Percentiles rank a stretch among this genome's conserved stretches.
phyloP scores from a whole-genome alignment of 2,797 vertebrate genomes.

The Knipowitschia caucasica region DNA sequence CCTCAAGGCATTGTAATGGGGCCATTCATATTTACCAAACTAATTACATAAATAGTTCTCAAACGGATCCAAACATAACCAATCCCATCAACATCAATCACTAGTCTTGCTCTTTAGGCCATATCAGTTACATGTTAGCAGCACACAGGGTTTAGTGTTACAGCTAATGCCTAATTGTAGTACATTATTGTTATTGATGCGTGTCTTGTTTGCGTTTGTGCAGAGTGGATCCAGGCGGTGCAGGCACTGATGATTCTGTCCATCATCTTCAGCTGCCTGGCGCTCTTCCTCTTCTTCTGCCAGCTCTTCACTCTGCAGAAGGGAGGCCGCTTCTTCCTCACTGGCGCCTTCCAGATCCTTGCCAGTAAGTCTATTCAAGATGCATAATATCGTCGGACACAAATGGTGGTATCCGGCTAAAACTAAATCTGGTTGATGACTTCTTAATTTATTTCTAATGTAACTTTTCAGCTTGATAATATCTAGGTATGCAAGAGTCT shows the following conservation, averaged over 20 bases:
- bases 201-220: background rate
- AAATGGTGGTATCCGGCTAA: background rate
- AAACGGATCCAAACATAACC: background rate
- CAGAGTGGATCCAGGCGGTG: constrained; percentile 97
- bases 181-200: constrained; percentile 26
- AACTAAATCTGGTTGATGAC: no score
- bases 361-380: constrained; percentile 80
- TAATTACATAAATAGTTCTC: background rate
- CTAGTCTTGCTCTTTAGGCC: background rate
- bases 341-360: constrained; percentile 93
- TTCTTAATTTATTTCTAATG: no score
- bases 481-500: no score
- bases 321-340: constrained; percentile 94
- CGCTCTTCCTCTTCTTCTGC: constrained; percentile 95
- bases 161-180: constrained; percentile 18
- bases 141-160: background rate
- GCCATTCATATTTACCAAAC: background rate
- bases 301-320: constrained; percentile 98
- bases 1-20: background rate
- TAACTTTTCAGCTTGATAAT: no score
- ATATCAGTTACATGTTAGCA: background rate
- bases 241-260: constrained; percentile 97
- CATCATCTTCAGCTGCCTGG: constrained; percentile 92
- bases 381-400: background rate
- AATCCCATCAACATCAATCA: background rate